phyloP scores from a whole-genome alignment of 1,140 invertebrate genomes.

The Onthophagus taurus region DNA sequence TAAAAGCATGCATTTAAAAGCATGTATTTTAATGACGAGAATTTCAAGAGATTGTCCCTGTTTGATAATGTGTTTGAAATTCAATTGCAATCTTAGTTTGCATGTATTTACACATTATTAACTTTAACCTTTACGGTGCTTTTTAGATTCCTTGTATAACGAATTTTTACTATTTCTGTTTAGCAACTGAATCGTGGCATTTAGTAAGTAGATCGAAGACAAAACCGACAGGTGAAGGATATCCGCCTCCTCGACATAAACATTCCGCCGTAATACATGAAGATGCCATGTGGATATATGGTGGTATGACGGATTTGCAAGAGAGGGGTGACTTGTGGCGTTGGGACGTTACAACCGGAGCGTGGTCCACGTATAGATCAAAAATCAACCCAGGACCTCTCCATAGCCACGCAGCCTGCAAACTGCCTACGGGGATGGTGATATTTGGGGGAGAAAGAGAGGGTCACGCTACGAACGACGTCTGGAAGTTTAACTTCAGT shows the following conservation, averaged over 20 bases:
- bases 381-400: constrained; percentile 65
- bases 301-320: constrained; percentile 79
- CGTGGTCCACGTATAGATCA: constrained; percentile 59
- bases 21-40: too few relatives aligned
- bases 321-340: constrained; percentile 76
- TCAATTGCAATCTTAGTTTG: too few relatives aligned
- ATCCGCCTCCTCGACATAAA: constrained; percentile 67
- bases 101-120: too few relatives aligned
- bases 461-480: constrained; percentile 63
- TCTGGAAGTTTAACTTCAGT: constrained; percentile 86
- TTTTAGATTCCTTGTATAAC: too few relatives aligned
- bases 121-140: too few relatives aligned
- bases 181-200: constrained; percentile 72
- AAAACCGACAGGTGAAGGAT: constrained; percentile 36
- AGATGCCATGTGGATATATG: constrained; percentile 76
- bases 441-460: constrained; percentile 73
- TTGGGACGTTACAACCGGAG: constrained; percentile 59
- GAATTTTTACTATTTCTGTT: too few relatives aligned
- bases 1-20: too few relatives aligned
- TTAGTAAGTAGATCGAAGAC: constrained; percentile 37
- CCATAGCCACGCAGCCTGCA: constrained; percentile 72
- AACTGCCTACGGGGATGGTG: constrained; percentile 69
- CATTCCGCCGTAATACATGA: constrained; percentile 76
- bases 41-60: too few relatives aligned
- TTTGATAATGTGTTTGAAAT: too few relatives aligned